These are phyloP conservation scores for Diachrysia chrysitis DNA, from an alignment of 2,888 invertebrate species.

Conservation along the genomic window DNA sequence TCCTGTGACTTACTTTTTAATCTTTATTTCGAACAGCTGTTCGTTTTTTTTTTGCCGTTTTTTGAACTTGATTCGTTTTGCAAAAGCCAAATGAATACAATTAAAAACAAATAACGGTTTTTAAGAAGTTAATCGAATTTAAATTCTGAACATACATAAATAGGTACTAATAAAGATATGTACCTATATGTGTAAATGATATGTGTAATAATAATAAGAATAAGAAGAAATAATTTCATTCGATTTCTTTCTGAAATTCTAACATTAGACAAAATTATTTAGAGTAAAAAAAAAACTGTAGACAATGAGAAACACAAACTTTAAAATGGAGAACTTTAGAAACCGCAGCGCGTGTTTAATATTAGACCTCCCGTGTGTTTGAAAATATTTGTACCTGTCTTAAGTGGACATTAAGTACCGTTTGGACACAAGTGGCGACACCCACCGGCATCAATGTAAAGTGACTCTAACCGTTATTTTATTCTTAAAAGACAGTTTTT, in stretches of 20 bases:
- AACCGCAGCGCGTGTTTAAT: constrained; percentile 16
- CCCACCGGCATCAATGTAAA: constrained; percentile 31
- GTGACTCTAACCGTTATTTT: constrained; percentile 33
- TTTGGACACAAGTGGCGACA: constrained; percentile 41
- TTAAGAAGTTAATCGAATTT: background rate
- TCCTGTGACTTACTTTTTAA: constrained; percentile 28
- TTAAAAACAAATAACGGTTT: background rate
- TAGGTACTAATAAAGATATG: too few relatives aligned
- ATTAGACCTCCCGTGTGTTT: constrained; percentile 39
- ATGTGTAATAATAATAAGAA: too few relatives aligned
- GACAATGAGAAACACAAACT: background rate
- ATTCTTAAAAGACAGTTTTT: constrained; percentile 20
- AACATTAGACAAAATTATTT: background rate
- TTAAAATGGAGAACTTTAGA: background rate
- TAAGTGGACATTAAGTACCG: constrained; percentile 41
- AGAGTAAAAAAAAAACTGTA: background rate
- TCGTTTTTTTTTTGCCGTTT: background rate
- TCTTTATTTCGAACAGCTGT: constrained; percentile 1
- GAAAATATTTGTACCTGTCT: constrained; percentile 46
- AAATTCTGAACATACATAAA: too few relatives aligned
- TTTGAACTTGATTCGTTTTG: background rate
- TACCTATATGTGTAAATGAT: too few relatives aligned
- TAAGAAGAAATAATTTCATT: too few relatives aligned
- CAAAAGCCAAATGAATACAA: background rate
- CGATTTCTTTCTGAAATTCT: background rate